Evolutionary conservation across 1,140 invertebrate genomes (phyloP).

Genomic region (Rhagoletis pomonella): DNA sequence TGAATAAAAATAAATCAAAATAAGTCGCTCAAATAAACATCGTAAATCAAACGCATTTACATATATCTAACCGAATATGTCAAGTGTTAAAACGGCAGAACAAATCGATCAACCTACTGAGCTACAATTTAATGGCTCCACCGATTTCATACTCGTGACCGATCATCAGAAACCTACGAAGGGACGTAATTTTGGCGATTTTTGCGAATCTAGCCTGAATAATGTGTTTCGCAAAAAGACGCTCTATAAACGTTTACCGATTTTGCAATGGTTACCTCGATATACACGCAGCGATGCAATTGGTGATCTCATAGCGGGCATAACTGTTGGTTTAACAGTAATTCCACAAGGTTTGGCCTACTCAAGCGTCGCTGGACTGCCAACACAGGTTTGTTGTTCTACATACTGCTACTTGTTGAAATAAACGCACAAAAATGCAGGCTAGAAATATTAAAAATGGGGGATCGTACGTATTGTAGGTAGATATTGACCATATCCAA

Average conservation of each 20-base stretch:
- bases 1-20: neutral
- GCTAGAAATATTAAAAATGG: no score
- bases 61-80: slow-evolving; percentile 59
- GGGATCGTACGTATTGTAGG: no score
- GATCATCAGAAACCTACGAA: slow-evolving; percentile 68
- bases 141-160: slow-evolving; percentile 67
- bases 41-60: neutral
- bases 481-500: no score
- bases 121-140: slow-evolving; percentile 64
- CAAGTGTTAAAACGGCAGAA: slow-evolving; percentile 67
- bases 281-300: slow-evolving; percentile 80
- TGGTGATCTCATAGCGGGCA: slow-evolving; percentile 87
- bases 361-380: slow-evolving; percentile 87
- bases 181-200: slow-evolving; percentile 58
- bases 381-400: slow-evolving; percentile 75
- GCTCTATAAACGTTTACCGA: slow-evolving; percentile 82
- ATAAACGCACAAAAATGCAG: no score
- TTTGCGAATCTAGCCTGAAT: slow-evolving; percentile 59
- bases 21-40: neutral
- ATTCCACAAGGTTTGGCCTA: slow-evolving; percentile 91
- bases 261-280: slow-evolving; percentile 83
- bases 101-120: slow-evolving; percentile 66
- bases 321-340: slow-evolving; percentile 90
- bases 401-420: no score
- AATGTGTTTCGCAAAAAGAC: slow-evolving; percentile 77